Base-by-base conservation (phyloP, 2,113 vertebrate species). In the Crotophaga sulcirostris region DNA sequence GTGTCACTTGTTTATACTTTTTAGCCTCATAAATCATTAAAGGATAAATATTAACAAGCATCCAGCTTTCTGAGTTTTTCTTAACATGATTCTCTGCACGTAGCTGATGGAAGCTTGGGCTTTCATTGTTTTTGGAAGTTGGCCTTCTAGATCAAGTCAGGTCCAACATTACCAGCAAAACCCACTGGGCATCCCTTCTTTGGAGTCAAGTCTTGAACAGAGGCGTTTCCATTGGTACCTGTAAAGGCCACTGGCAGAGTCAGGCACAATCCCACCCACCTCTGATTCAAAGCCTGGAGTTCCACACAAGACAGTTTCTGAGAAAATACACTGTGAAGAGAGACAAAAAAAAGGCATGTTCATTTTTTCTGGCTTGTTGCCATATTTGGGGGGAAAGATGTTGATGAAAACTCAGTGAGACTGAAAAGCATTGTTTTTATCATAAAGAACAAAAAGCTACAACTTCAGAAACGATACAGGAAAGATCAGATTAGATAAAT, bases 11-110 rank as follows among this genome's bases (percentile, higher is more conserved):
- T 92, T 89, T 86, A 94, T 62, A 84, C 21, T 75, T 94, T 45
- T 78, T 83, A 84, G 84, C 56, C 60, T 95, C 86, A 85, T 89
- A 95, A 96, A 96, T 92, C 49, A 59, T 96, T 87, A 84, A 95
- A 59, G 26, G 34, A 72, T 75, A 64, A 81, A 80, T 91, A 95
- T 72, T 84, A 95, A 87, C n/a, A 80, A 91, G 59, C 58, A 92
- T 34, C 33, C 91, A 94, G 77, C 66, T 74, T 72, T 87, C 93
- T 91, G n/a, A 66, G 54, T 47, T 84, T 66, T 94, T 59, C 66
- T 70, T 86, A 83, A 92, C 70, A 59, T 20, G 19, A 72, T 68
- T 73, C 77, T 85, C 72, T 84, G 84, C 64, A 81, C 23, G 3
- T 20, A 64, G 75, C 5, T 87, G 45, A 92, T 52, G 52, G 10